A percentile compares a stretch with the other conserved stretches of the same genome.
Evolutionary conservation across 2,797 vertebrate genomes (phyloP).

Genomic region (Acanthis flammea): DNA sequence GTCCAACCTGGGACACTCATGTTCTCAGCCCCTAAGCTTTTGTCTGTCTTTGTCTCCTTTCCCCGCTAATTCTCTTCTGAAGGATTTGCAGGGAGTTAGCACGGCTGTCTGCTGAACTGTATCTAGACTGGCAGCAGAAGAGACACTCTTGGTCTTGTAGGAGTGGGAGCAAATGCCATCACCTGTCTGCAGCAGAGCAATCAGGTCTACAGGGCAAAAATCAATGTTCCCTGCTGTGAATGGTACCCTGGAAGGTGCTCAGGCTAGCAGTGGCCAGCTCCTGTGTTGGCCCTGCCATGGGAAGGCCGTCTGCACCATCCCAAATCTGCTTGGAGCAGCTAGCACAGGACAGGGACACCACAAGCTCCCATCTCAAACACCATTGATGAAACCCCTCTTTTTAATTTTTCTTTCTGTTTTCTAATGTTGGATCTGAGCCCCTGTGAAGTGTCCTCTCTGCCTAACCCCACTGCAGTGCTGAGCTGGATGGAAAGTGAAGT

Average conservation of each 20-base stretch:
- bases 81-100: background rate
- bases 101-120: background rate
- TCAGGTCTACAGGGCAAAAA: background rate
- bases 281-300: fast-evolving
- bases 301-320: fast-evolving
- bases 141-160: background rate
- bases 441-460: background rate
- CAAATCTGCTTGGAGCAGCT: background rate
- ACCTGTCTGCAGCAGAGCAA: background rate
- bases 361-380: background rate
- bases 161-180: background rate
- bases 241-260: background rate
- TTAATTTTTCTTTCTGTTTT: background rate
- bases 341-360: background rate
- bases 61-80: background rate
- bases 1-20: background rate
- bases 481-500: background rate
- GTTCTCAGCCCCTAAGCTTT: background rate
- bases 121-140: background rate
- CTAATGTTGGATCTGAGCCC: background rate
- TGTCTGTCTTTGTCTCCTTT: background rate
- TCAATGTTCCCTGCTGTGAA: background rate
- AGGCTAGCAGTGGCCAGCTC: background rate
- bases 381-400: background rate
- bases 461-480: fast-evolving